Conservation (phyloP, 2,888 invertebrate genomes). For the Ennomos quercinarius region DNA sequence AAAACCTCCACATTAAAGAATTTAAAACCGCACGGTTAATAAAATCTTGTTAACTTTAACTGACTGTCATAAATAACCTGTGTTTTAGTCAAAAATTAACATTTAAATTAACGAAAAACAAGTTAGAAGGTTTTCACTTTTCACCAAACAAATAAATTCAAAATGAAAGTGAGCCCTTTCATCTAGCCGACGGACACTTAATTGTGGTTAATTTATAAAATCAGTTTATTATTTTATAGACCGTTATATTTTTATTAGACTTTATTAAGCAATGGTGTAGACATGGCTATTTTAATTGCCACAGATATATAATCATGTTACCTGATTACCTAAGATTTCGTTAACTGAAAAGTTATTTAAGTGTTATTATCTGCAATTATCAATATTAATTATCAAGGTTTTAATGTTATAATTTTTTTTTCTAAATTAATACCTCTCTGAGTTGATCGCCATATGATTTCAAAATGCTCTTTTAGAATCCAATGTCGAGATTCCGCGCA, state of each 20-base stretch:
- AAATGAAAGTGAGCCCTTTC: slow-evolving; percentile 34
- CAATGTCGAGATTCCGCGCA: too few species aligned
- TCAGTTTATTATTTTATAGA: slow-evolving; percentile 27
- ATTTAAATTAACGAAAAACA: slow-evolving; percentile 39
- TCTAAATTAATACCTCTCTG: too few species aligned
- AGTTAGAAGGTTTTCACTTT: slow-evolving; percentile 40
- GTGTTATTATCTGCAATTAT: too few species aligned
- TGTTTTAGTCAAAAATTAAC: slow-evolving; percentile 40
- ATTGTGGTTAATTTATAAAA: slow-evolving; percentile 25
- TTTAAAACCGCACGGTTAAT: slow-evolving; percentile 27
- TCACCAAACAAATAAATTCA: slow-evolving; percentile 34
- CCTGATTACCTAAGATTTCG: too few species aligned
- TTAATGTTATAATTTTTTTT: too few species aligned
- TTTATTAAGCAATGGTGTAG: slow-evolving; percentile 14
- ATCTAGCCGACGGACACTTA: slow-evolving; percentile 28
- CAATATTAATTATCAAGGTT: too few species aligned
- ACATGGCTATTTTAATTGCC: background rate
- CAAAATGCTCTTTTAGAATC: too few species aligned
- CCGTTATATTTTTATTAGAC: slow-evolving; percentile 19
- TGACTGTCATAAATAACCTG: slow-evolving; percentile 35
- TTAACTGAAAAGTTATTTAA: too few species aligned
- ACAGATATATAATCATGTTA: too few species aligned
- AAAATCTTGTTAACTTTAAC: slow-evolving; percentile 32
- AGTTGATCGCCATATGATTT: too few species aligned
- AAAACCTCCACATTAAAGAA: slow-evolving; percentile 26